Evolutionary conservation across 2,797 vertebrate genomes (phyloP).

Genomic region (Paguma larvata): DNA sequence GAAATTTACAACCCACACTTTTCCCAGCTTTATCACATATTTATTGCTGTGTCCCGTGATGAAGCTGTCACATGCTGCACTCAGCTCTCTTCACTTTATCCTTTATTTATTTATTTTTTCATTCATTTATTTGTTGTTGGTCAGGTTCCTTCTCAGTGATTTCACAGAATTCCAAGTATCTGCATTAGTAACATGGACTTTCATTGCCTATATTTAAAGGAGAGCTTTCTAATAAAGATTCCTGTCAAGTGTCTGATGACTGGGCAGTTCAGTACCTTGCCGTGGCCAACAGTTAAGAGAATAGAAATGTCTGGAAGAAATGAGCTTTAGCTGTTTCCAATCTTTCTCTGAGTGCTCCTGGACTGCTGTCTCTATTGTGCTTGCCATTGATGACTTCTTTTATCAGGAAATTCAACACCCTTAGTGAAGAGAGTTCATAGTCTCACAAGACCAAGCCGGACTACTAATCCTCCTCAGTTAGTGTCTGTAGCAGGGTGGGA

Average conservation of each 20-base stretch:
- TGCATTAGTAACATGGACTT: background rate
- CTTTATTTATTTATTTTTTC: background rate
- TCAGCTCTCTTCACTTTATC: background rate
- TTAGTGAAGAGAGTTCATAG: background rate
- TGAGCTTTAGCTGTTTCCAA: background rate
- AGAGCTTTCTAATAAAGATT: background rate
- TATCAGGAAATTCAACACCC: background rate
- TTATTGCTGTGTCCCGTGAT: no score
- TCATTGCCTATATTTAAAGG: background rate
- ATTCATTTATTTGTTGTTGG: background rate
- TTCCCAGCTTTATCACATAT: background rate
- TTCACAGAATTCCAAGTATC: background rate
- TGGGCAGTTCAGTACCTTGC: background rate
- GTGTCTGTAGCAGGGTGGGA: accelerated
- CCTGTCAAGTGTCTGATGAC: background rate
- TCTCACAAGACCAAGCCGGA: no score
- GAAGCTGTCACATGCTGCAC: background rate
- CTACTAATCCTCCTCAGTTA: background rate
- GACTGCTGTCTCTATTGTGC: background rate
- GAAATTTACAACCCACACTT: background rate
- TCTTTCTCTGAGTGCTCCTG: background rate
- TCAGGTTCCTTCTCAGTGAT: background rate
- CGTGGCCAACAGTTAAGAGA: background rate
- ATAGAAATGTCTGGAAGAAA: background rate
- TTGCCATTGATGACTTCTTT: background rate